These are phyloP conservation scores for Sarcophaga caerulescens DNA, from an alignment of 2,888 invertebrate species.

Conservation along the genomic window DNA sequence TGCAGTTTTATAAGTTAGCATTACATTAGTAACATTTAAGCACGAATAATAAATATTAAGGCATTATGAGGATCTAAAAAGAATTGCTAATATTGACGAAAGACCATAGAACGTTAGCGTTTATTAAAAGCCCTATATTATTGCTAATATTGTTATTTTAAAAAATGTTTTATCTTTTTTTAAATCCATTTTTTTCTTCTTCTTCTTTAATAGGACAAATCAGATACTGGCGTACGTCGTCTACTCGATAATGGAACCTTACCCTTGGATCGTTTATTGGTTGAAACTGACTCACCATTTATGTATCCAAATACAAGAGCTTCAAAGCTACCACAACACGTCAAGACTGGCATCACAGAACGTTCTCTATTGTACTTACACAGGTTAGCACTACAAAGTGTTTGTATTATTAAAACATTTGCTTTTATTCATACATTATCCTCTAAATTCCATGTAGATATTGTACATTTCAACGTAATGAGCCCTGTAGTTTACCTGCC, in stretches of 20 bases:
- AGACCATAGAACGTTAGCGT: too few relatives aligned
- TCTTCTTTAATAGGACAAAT: constrained; percentile 86
- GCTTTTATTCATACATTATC: background rate
- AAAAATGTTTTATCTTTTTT: background rate
- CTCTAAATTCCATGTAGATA: constrained; percentile 82
- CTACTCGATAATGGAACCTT: constrained; percentile 90
- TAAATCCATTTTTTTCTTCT: background rate
- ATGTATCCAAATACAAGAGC: constrained; percentile 98
- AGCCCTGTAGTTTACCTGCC: constrained; percentile 96
- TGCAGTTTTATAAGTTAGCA: too few relatives aligned
- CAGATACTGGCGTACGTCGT: constrained; percentile 93
- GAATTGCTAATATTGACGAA: too few relatives aligned
- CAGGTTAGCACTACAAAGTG: constrained; percentile 73
- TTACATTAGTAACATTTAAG: too few relatives aligned
- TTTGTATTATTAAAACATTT: background rate
- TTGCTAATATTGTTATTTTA: too few relatives aligned
- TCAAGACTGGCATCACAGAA: constrained; percentile 93
- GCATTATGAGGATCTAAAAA: too few relatives aligned
- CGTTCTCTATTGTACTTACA: constrained; percentile 83
- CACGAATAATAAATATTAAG: too few relatives aligned
- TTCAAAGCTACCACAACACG: constrained; percentile 93
- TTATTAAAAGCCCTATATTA: too few relatives aligned
- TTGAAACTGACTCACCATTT: constrained; percentile 97
- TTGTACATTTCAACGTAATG: constrained; percentile 97
- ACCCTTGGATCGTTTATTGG: constrained; percentile 91